Evolutionary conservation across 2,888 invertebrate genomes (phyloP).

Genomic region (Arctia plantaginis): DNA sequence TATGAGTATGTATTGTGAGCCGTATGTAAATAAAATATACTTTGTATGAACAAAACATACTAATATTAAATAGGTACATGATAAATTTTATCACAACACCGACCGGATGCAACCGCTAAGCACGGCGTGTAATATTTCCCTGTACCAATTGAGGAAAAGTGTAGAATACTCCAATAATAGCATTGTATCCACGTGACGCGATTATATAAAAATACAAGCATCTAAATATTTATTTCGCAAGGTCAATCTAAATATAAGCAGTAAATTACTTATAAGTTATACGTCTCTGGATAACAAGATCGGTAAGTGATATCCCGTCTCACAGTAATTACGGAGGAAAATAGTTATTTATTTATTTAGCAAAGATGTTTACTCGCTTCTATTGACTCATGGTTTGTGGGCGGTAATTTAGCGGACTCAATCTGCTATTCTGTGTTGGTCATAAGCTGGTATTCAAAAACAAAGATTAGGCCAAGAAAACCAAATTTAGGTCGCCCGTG

Average conservation of each 20-base stretch:
- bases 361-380: neutral
- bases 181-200: neutral
- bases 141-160: constrained; percentile 8
- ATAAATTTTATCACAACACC: neutral
- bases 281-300: neutral
- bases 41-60: neutral
- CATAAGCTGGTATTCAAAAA: no score
- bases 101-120: constrained; percentile 8
- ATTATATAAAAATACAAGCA: neutral
- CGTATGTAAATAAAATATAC: neutral
- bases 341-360: neutral
- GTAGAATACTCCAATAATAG: neutral
- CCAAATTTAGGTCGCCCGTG: no score
- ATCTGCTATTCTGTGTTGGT: neutral
- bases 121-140: constrained; percentile 1
- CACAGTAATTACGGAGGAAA: neutral
- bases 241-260: neutral
- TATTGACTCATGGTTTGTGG: neutral
- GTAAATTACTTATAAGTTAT: neutral
- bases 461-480: no score
- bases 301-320: neutral
- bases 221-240: neutral
- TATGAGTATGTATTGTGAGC: neutral
- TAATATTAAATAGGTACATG: neutral
- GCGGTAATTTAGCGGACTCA: neutral